phyloP scores from a whole-genome alignment of 2,797 vertebrate genomes.

The Pelobates cultripes region DNA sequence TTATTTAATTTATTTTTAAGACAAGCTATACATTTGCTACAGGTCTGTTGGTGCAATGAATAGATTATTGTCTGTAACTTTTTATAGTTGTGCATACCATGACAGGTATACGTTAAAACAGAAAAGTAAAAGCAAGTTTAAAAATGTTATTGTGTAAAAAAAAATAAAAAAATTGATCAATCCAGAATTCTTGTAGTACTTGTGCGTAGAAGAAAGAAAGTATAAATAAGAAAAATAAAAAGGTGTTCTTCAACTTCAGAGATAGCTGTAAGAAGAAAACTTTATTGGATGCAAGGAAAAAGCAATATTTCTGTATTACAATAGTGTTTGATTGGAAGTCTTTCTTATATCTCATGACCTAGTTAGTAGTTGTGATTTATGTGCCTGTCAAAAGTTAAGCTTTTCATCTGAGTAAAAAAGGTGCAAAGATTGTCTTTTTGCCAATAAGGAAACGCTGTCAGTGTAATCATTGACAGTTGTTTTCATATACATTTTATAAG shows the following conservation, averaged over 20 bases:
- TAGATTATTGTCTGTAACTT: too few relatives aligned
- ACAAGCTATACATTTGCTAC: too few relatives aligned
- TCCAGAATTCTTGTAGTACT: too few relatives aligned
- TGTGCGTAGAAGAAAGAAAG: background rate
- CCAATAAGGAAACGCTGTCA: slow-evolving; percentile 53
- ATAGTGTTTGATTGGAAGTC: slow-evolving; percentile 55
- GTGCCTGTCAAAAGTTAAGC: slow-evolving; percentile 56
- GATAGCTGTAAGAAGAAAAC: slow-evolving; percentile 58
- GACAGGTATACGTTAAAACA: too few relatives aligned
- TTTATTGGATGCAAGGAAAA: slow-evolving; percentile 49
- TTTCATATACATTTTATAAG: slow-evolving; percentile 2
- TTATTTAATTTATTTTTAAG: too few relatives aligned
- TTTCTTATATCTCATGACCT: slow-evolving; percentile 61
- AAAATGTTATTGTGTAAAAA: too few relatives aligned
- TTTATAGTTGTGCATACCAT: too few relatives aligned
- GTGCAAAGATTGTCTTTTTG: slow-evolving; percentile 40
- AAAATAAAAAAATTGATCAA: too few relatives aligned
- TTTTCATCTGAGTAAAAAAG: slow-evolving; percentile 57
- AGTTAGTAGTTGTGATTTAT: slow-evolving; percentile 63
- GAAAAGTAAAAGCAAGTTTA: too few relatives aligned
- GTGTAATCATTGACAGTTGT: slow-evolving; percentile 15
- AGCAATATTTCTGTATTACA: slow-evolving; percentile 52
- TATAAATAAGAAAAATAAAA: background rate
- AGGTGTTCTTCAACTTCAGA: slow-evolving; percentile 41
- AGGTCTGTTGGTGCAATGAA: too few relatives aligned